A percentile compares a stretch with the other conserved stretches of the same genome.
Evolutionary conservation across 2,888 invertebrate genomes (phyloP).

Genomic region (Acronicta leporina): DNA sequence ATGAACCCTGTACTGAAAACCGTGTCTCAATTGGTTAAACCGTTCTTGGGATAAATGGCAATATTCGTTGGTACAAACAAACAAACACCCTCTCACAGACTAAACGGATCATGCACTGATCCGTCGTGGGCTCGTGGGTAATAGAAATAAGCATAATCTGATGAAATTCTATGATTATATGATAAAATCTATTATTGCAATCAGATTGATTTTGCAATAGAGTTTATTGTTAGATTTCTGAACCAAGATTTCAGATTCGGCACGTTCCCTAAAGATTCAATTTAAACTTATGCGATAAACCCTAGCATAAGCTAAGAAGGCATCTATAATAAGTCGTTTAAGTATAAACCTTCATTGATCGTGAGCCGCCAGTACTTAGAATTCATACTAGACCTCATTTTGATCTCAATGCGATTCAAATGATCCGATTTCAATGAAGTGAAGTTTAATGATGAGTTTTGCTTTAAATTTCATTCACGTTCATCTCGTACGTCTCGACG

Average conservation of each 20-base stretch:
- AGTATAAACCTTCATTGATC: not conserved
- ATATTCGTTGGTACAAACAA: too few species aligned
- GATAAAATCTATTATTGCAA: not conserved
- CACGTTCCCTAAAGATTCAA: constrained; percentile 20
- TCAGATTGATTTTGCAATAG: not conserved
- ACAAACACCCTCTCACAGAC: too few species aligned
- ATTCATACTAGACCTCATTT: not conserved
- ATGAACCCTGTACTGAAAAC: too few species aligned
- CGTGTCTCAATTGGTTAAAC: too few species aligned
- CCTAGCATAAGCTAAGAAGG: not conserved
- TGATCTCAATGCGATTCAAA: not conserved
- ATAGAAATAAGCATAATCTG: too few species aligned
- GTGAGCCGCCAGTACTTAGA: constrained; percentile 3
- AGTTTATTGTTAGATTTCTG: not conserved
- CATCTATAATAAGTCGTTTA: constrained; percentile 3
- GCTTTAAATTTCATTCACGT: not conserved
- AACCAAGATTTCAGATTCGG: not conserved
- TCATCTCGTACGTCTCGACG: not conserved
- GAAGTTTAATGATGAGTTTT: constrained; percentile 5
- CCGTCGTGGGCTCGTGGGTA: too few species aligned
- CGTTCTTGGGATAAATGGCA: too few species aligned
- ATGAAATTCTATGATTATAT: not conserved
- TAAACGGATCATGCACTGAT: too few species aligned
- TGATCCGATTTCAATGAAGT: constrained; percentile 10
- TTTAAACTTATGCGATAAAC: constrained; percentile 24